A percentile compares a stretch with the other conserved stretches of the same genome.
Conservation (phyloP, 23 tunicate species). For the Diplosoma virens region DNA sequence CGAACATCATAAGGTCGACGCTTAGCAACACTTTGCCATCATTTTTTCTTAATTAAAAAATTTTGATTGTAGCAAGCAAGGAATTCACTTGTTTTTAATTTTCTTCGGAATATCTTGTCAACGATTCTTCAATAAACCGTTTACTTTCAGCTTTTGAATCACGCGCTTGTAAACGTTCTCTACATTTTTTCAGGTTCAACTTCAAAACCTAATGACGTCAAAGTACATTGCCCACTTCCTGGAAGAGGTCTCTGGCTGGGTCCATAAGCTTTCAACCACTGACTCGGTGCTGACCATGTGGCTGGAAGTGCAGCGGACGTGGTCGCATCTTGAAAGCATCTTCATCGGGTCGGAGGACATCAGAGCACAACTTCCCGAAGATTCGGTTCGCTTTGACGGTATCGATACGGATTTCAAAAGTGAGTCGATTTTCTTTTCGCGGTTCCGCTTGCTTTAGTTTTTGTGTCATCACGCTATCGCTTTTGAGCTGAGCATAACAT, state of each 20-base stretch:
- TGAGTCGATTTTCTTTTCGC: background rate
- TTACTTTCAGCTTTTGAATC: too few species aligned
- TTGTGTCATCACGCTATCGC: too few species aligned
- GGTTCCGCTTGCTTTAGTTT: background rate
- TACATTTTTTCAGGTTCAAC: constrained; percentile 85
- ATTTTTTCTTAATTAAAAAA: too few species aligned
- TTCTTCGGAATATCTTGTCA: too few species aligned
- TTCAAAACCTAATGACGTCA: constrained; percentile 99
- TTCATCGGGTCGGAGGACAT: constrained; percentile 98
- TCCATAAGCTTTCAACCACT: constrained; percentile 78
- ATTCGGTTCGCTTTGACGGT: constrained; percentile 91
- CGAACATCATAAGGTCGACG: too few species aligned
- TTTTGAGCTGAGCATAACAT: too few species aligned
- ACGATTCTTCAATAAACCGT: too few species aligned
- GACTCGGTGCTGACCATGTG: constrained; percentile 91
- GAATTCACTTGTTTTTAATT: too few species aligned
- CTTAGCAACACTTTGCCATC: too few species aligned
- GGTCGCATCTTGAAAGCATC: constrained; percentile 97
- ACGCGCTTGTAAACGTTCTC: too few species aligned
- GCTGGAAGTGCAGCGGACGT: constrained; percentile 96
- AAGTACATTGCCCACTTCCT: constrained; percentile 97
- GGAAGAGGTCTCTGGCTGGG: constrained; percentile 98
- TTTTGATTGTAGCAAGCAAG: too few species aligned
- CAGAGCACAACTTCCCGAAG: constrained; percentile 86
- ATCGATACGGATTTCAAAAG: constrained; percentile 93